Evolutionary conservation across 2,888 invertebrate species (phyloP).

Genomic region (Galeruca laticollis): DNA sequence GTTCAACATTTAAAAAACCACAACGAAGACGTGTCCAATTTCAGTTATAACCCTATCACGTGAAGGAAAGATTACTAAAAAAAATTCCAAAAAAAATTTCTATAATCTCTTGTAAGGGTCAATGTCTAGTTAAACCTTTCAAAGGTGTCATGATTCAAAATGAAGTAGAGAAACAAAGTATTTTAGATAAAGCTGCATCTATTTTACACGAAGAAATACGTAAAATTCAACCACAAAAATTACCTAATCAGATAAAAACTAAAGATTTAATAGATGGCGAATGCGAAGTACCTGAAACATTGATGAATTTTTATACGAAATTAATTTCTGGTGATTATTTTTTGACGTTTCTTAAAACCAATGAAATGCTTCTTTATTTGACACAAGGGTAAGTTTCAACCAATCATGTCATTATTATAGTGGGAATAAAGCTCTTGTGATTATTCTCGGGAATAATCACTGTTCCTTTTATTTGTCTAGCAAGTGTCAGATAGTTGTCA

Average conservation of each 20-base stretch:
- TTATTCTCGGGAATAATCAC: too few relatives aligned
- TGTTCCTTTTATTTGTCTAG: too few relatives aligned
- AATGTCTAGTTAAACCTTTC: constrained; percentile 5
- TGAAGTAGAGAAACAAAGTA: constrained; percentile 1
- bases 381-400: too few relatives aligned
- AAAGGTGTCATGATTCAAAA: neutral
- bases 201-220: constrained; percentile 7
- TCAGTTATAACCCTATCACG: neutral
- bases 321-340: constrained; percentile 18
- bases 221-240: constrained; percentile 11
- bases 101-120: neutral
- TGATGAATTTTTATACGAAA: constrained; percentile 19
- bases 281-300: constrained; percentile 4
- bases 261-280: constrained; percentile 23
- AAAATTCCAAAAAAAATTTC: neutral
- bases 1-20: constrained; percentile 2
- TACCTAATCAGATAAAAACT: constrained; percentile 7
- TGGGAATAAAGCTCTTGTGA: too few relatives aligned
- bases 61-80: neutral
- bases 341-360: too few relatives aligned
- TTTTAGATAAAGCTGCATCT: constrained; percentile 10
- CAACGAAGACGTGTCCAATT: neutral
- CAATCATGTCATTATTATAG: too few relatives aligned
- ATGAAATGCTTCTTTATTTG: too few relatives aligned
- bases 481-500: too few relatives aligned